Conservation (phyloP, 1,140 invertebrate species). For the Leptopilina clavipes region DNA sequence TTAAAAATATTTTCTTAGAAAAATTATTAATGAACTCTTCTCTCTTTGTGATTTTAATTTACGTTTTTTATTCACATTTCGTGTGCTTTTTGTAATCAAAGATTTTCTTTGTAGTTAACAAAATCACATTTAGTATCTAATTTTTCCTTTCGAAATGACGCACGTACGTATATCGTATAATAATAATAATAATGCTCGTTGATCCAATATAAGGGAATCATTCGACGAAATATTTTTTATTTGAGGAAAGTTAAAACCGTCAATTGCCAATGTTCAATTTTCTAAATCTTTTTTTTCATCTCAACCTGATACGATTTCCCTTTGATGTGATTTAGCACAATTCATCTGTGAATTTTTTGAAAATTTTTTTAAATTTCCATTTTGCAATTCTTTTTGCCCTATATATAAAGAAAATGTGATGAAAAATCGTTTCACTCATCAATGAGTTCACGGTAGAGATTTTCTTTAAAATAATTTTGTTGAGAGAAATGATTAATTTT, state of each 20-base stretch:
- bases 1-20: not conserved
- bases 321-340: not conserved
- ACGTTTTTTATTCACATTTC: not conserved
- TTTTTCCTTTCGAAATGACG: conserved; percentile 4
- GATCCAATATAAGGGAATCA: conserved; percentile 3
- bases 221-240: not conserved
- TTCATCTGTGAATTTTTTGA: not conserved
- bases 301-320: not conserved
- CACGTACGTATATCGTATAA: too few species aligned
- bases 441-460: too few species aligned
- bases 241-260: not conserved
- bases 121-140: not conserved
- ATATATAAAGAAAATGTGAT: too few species aligned
- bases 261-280: not conserved
- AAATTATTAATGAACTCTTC: too few species aligned
- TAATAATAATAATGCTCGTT: not conserved
- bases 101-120: not conserved
- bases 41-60: too few species aligned
- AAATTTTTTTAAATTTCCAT: not conserved
- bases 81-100: not conserved
- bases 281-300: not conserved
- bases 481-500: not conserved
- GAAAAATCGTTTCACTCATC: too few species aligned
- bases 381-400: not conserved
- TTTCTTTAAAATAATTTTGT: not conserved